A percentile compares a stretch with the other conserved stretches of the same genome.
Conservation (phyloP, 53 echinoderm and acorn worm species). For the Apostichopus leukothele region DNA sequence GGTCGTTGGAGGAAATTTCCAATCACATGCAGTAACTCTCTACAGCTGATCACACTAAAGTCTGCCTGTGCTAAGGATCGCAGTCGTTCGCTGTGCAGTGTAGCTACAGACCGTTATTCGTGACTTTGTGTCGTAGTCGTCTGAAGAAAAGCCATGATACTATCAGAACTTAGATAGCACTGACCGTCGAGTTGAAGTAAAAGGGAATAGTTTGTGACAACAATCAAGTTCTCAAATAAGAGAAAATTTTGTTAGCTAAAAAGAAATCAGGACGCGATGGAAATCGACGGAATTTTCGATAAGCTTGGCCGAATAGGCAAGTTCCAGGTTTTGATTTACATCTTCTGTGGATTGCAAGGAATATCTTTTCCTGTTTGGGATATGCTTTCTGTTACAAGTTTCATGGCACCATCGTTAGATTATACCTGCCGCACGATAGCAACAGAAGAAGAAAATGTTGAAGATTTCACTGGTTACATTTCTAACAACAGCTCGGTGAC, state of each 20-base stretch:
- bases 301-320: conserved; percentile 27
- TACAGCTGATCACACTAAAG: too few relatives aligned
- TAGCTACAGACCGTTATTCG: too few relatives aligned
- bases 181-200: too few relatives aligned
- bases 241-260: not conserved
- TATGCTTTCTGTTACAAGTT: conserved; percentile 32
- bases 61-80: too few relatives aligned
- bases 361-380: conserved; percentile 38
- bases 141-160: too few relatives aligned
- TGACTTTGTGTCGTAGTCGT: too few relatives aligned
- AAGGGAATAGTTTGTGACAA: too few relatives aligned
- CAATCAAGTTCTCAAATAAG: too few relatives aligned
- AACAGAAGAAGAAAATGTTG: not conserved
- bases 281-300: conserved; percentile 13
- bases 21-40: conserved; percentile 24
- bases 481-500: not conserved
- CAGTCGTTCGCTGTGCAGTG: too few relatives aligned
- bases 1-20: conserved; percentile 14
- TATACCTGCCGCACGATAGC: not conserved
- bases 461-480: too few relatives aligned
- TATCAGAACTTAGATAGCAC: too few relatives aligned
- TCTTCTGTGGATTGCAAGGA: conserved; percentile 43
- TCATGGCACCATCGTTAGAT: conserved; percentile 21
- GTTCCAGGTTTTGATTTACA: conserved; percentile 35
- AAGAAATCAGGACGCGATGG: not conserved